A percentile compares a stretch with the other conserved stretches of the same genome.
phyloP scores from a whole-genome alignment of 2,113 vertebrate species.

The Puntigrus tetrazona region DNA sequence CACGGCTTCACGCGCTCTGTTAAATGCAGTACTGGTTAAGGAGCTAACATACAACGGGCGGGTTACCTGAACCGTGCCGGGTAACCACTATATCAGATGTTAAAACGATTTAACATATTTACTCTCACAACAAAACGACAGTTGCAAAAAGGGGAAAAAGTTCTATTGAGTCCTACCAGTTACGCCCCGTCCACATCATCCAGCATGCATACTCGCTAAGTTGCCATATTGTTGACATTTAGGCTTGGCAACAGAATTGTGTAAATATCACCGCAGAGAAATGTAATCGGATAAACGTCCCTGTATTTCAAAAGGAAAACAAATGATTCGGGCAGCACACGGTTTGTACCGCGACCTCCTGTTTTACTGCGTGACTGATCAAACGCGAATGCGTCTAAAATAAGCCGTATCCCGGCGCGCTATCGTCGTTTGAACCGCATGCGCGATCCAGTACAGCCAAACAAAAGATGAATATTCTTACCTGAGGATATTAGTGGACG shows the following conservation, averaged over 20 bases:
- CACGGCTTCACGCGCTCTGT: not conserved
- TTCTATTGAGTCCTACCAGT: not conserved
- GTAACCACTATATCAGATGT: not conserved
- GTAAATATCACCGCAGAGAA: not conserved
- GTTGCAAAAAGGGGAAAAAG: not conserved
- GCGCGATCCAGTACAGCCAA: not conserved
- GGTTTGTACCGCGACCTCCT: not conserved
- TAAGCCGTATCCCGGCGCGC: not conserved
- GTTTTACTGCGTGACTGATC: not conserved
- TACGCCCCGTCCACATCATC: not conserved
- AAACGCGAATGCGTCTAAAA: not conserved
- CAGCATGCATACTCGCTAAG: not conserved
- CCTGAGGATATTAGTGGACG: not conserved
- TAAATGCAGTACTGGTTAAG: not conserved
- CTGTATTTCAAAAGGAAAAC: not conserved
- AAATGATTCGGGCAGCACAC: not conserved
- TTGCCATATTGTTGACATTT: conserved; percentile 30
- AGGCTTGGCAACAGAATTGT: not conserved
- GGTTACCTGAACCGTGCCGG: not conserved
- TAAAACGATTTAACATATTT: not conserved
- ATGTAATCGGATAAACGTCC: not conserved
- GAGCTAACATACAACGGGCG: not conserved
- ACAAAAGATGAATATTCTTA: not conserved
- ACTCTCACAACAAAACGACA: not conserved
- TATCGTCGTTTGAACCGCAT: no score